A percentile compares a stretch with the other conserved stretches of the same genome.
Evolutionary conservation across 2,797 vertebrate genomes (phyloP).

Genomic region (Ispidina lecontei): DNA sequence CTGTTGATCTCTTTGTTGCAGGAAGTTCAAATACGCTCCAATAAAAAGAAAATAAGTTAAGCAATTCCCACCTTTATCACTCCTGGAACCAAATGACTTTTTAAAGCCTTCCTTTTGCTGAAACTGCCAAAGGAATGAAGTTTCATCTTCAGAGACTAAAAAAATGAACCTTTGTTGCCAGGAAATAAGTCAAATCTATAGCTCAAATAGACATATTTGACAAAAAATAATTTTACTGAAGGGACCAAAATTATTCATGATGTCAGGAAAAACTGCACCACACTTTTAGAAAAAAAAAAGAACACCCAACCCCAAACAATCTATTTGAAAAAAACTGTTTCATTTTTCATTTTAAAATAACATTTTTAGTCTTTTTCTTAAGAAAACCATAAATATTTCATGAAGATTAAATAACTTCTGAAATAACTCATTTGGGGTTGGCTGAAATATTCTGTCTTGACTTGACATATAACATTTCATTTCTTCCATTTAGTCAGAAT

Average conservation of each 20-base stretch:
- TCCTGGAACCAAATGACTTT: not conserved
- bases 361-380: not conserved
- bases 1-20: not conserved
- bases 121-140: not conserved
- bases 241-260: slow-evolving; percentile 10
- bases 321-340: not conserved
- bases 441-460: not conserved
- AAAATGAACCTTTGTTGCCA: slow-evolving; percentile 12
- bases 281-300: not conserved
- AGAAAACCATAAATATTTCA: not conserved
- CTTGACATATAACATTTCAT: not conserved
- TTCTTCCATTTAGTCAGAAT: not conserved
- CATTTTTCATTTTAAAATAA: not conserved
- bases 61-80: not conserved
- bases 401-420: not conserved
- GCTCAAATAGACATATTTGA: not conserved
- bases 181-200: slow-evolving; percentile 29
- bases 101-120: not conserved
- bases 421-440: not conserved
- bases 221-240: slow-evolving; percentile 19
- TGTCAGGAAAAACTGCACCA: slow-evolving; percentile 6
- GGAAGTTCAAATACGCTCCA: not conserved
- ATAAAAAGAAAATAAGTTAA: not conserved
- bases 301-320: not conserved
- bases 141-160: slow-evolving; percentile 13